These are phyloP conservation scores for Dicerorhinus sumatrensis DNA, from an alignment of 2,113 vertebrate species.

Conservation along the genomic window DNA sequence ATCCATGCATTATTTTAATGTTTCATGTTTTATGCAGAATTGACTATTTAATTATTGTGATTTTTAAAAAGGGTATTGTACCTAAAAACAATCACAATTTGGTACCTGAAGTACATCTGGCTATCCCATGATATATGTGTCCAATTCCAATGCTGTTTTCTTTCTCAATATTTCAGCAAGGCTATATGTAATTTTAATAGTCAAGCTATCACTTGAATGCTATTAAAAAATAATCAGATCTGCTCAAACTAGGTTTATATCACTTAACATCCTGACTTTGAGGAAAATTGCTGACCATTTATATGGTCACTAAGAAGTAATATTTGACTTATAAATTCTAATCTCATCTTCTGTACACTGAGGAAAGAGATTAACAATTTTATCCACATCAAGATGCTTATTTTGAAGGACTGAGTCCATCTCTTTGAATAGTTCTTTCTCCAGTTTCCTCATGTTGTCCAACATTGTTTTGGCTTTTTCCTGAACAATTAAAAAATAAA, in stretches of 20 bases:
- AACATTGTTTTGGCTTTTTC: constrained; percentile 89
- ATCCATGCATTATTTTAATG: neutral
- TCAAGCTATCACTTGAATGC: neutral
- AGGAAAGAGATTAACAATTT: constrained; percentile 89
- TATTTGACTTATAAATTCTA: constrained; percentile 86
- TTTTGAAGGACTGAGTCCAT: constrained; percentile 90
- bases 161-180: constrained; percentile 50
- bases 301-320: constrained; percentile 45
- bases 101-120: constrained; percentile 4
- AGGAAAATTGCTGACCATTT: constrained; percentile 6
- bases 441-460: constrained; percentile 89
- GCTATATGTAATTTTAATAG: constrained; percentile 4
- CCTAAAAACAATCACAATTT: constrained; percentile 11
- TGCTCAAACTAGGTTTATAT: constrained; percentile 5
- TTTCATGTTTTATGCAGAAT: constrained; percentile 45
- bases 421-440: constrained; percentile 89
- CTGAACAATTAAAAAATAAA: constrained; percentile 83
- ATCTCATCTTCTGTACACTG: constrained; percentile 90
- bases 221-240: constrained; percentile 56
- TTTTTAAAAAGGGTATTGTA: neutral
- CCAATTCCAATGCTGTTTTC: constrained; percentile 42
- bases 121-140: constrained; percentile 16
- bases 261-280: constrained; percentile 52
- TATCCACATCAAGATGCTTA: constrained; percentile 84
- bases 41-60: constrained; percentile 35